Evolutionary conservation across 2,888 invertebrate genomes (phyloP).

Genomic region (Blomia tropicalis): DNA sequence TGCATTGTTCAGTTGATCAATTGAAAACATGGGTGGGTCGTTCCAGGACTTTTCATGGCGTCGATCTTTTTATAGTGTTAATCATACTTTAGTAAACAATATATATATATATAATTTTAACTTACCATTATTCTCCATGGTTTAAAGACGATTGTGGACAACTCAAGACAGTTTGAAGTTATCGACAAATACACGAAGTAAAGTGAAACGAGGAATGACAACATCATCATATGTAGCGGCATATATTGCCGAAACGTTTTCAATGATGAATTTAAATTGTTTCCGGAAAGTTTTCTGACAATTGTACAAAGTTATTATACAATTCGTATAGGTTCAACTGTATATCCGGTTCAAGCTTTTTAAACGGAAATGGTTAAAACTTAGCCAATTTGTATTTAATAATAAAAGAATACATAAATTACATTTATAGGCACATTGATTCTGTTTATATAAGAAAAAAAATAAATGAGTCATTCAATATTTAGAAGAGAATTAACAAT

Average conservation of each 20-base stretch:
- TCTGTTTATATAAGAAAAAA: no score
- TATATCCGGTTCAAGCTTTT: neutral
- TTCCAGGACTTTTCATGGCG: conserved; percentile 23
- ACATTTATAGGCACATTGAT: no score
- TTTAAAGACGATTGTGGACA: neutral
- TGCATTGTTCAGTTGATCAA: conserved; percentile 21
- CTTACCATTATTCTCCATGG: conserved; percentile 12
- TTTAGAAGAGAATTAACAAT: no score
- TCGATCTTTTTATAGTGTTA: neutral
- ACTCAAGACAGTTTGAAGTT: neutral
- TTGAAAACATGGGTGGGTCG: conserved; percentile 25
- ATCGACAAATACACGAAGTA: no score
- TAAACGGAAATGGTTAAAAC: neutral
- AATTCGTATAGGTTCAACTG: neutral
- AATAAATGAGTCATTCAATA: no score
- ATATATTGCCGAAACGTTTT: no score
- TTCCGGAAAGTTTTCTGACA: no score
- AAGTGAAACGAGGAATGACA: no score
- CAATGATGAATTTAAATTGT: no score
- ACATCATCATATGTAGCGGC: no score
- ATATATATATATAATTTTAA: neutral
- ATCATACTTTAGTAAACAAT: neutral
- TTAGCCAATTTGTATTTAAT: no score
- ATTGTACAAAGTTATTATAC: neutral
- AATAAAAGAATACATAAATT: no score